A percentile compares a stretch with the other conserved stretches of the same genome.
Conservation (phyloP, 2,888 invertebrate species). For the Thereva unica region DNA sequence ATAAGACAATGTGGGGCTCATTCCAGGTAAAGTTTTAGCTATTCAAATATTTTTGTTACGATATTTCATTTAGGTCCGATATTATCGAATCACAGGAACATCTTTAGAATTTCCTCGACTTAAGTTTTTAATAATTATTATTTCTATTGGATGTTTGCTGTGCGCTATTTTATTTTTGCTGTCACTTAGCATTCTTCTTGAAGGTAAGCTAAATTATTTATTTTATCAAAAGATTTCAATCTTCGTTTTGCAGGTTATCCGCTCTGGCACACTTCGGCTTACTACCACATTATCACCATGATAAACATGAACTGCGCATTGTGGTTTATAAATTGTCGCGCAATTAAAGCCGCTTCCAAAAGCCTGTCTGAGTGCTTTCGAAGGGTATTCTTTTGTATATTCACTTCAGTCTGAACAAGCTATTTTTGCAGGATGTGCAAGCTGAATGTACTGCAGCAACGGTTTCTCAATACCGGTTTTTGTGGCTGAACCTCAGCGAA, state of each 20-base stretch:
- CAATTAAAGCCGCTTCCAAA: conserved; percentile 65
- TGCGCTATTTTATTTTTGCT: conserved; percentile 65
- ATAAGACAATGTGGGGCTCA: conserved; percentile 70
- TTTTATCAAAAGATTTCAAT: background rate
- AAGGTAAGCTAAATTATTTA: conserved; percentile 11
- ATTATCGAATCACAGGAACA: conserved; percentile 64
- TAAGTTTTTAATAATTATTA: conserved; percentile 65
- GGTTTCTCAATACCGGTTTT: conserved; percentile 65
- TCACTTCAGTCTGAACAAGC: conserved; percentile 7
- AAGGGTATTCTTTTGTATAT: conserved; percentile 51
- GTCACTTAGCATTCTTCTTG: conserved; percentile 59
- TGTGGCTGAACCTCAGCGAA: conserved; percentile 70
- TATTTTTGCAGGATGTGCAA: conserved; percentile 61
- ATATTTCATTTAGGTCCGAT: conserved; percentile 57
- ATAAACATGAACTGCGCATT: conserved; percentile 71
- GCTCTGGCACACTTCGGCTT: conserved; percentile 61
- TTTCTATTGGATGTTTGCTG: conserved; percentile 66
- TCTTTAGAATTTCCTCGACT: conserved; percentile 65
- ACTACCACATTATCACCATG: conserved; percentile 67
- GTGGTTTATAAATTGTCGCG: conserved; percentile 70
- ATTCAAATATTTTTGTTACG: background rate
- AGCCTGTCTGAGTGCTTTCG: conserved; percentile 61
- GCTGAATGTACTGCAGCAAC: conserved; percentile 62
- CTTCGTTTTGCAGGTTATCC: conserved; percentile 59
- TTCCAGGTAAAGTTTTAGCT: conserved; percentile 61